These are phyloP conservation scores for Heliconius nattereri DNA, from an alignment of 1,140 invertebrate species.

Conservation along the genomic window DNA sequence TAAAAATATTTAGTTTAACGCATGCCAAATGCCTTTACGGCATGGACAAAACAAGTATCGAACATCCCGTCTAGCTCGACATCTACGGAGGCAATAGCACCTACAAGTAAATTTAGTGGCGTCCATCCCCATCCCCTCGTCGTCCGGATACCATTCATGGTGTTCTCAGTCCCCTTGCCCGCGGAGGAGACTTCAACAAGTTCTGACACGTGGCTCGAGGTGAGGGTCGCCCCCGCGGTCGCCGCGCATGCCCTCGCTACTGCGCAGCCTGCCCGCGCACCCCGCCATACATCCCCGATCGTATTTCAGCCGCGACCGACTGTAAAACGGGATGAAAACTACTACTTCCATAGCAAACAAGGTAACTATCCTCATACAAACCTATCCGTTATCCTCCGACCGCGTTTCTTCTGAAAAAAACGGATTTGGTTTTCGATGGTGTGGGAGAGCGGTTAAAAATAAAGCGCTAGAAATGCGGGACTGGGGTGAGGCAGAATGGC, in stretches of 20 bases:
- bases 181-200: slow-evolving; percentile 37
- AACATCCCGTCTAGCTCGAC: background rate
- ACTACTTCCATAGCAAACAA: slow-evolving; percentile 44
- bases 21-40: background rate
- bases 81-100: background rate
- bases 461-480: slow-evolving; percentile 68
- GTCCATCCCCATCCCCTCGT: slow-evolving; percentile 43
- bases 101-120: slow-evolving; percentile 1
- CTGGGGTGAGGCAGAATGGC: slow-evolving; percentile 77
- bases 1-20: background rate
- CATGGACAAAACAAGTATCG: background rate
- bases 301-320: slow-evolving; percentile 63
- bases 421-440: slow-evolving; percentile 53
- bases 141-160: slow-evolving; percentile 39
- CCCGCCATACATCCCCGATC: slow-evolving; percentile 48
- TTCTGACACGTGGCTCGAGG: slow-evolving; percentile 40
- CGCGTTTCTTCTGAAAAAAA: slow-evolving; percentile 21
- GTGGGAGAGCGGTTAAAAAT: slow-evolving; percentile 76
- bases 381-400: background rate
- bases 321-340: slow-evolving; percentile 67
- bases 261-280: slow-evolving; percentile 65
- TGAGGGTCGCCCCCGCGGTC: slow-evolving; percentile 41
- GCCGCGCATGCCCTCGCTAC: slow-evolving; percentile 46
- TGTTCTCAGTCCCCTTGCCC: slow-evolving; percentile 37
- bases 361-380: slow-evolving; percentile 54